Conservation (phyloP, 1,140 invertebrate species). For the Physella acuta region DNA sequence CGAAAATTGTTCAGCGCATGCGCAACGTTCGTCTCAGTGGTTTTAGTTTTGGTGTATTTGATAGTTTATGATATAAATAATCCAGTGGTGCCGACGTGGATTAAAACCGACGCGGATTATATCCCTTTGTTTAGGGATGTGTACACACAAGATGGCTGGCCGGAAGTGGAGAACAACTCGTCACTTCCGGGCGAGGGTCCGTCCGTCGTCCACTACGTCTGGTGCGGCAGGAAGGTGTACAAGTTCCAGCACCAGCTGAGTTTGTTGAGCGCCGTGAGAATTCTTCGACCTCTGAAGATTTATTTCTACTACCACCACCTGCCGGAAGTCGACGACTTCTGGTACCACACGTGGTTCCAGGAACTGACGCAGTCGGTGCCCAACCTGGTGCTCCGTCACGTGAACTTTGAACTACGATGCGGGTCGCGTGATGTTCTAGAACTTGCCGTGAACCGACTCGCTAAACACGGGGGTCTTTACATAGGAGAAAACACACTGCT, state of each 20-base stretch:
- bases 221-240: background rate
- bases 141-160: no score
- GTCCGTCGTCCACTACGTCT: no score
- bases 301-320: slow-evolving; percentile 17
- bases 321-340: slow-evolving; percentile 10
- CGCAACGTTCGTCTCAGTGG: no score
- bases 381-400: slow-evolving; percentile 19
- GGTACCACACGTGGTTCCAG: slow-evolving; percentile 28
- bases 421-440: background rate
- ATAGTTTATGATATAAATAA: no score
- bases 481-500: slow-evolving; percentile 18
- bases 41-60: no score
- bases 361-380: slow-evolving; percentile 27
- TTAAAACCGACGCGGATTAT: no score
- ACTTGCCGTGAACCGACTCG: background rate
- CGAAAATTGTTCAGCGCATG: no score
- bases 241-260: background rate
- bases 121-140: no score
- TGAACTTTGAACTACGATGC: background rate
- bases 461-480: slow-evolving; percentile 15
- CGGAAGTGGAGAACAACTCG: no score
- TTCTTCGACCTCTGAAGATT: slow-evolving; percentile 20
- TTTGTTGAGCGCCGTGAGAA: background rate
- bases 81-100: no score
- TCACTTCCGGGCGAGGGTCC: no score